Evolutionary conservation across 2,888 invertebrate species (phyloP).

Genomic region (Sturmia bella): DNA sequence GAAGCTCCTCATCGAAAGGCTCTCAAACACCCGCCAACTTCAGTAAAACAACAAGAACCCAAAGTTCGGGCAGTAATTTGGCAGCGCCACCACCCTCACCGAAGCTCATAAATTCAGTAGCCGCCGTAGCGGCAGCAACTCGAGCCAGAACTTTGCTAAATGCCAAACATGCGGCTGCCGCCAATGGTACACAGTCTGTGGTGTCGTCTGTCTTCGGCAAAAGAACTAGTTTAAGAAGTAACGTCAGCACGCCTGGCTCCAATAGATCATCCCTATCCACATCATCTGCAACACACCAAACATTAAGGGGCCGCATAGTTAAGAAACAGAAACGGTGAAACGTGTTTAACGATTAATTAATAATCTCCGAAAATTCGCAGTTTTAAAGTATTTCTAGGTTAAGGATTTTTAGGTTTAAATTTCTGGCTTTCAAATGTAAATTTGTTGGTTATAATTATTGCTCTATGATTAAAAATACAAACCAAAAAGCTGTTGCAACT

Average conservation of each 20-base stretch:
- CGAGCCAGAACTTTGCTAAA: slow-evolving; percentile 69
- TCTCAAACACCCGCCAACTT: slow-evolving; percentile 70
- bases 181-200: slow-evolving; percentile 55
- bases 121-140: slow-evolving; percentile 73
- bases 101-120: slow-evolving; percentile 74
- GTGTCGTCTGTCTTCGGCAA: slow-evolving; percentile 73
- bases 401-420: neutral
- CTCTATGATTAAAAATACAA: too few species aligned
- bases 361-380: neutral
- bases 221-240: slow-evolving; percentile 70
- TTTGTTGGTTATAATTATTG: too few species aligned
- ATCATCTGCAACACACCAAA: slow-evolving; percentile 49
- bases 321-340: slow-evolving; percentile 64
- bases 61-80: slow-evolving; percentile 73
- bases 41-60: slow-evolving; percentile 75
- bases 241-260: slow-evolving; percentile 57
- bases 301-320: slow-evolving; percentile 63
- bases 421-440: too few species aligned
- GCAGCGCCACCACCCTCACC: slow-evolving; percentile 77
- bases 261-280: slow-evolving; percentile 18
- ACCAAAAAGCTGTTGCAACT: too few species aligned
- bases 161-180: slow-evolving; percentile 66
- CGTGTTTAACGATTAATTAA: neutral
- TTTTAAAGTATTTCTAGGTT: slow-evolving; percentile 14
- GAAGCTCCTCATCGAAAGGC: slow-evolving; percentile 52